Evolutionary conservation across 2,888 invertebrate genomes (phyloP).

Genomic region (Sarcophaga variegata): DNA sequence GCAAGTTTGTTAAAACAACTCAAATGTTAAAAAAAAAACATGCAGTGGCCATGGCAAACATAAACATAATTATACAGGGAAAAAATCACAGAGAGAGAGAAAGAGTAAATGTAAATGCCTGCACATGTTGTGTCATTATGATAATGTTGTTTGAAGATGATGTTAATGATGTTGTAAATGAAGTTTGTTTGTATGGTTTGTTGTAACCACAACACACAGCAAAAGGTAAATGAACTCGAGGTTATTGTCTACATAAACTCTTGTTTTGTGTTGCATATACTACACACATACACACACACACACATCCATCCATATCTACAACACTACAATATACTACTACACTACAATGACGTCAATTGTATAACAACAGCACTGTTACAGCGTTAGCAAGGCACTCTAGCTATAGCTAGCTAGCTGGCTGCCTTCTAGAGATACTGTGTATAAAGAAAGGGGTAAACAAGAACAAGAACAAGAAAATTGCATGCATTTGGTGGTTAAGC

Average conservation of each 20-base stretch:
- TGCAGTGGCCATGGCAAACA: slow-evolving; percentile 52
- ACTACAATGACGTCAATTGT: background rate
- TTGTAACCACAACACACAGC: slow-evolving; percentile 51
- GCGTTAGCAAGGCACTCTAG: no score
- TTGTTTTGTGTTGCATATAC: background rate
- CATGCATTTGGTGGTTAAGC: background rate
- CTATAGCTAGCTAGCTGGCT: no score
- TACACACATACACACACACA: slow-evolving; percentile 6
- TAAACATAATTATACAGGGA: background rate
- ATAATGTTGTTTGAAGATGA: slow-evolving; percentile 11
- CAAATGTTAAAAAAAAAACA: background rate
- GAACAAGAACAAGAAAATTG: background rate
- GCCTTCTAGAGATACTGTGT: no score
- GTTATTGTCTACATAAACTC: slow-evolving; percentile 64
- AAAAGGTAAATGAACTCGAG: slow-evolving; percentile 69
- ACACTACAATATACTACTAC: background rate
- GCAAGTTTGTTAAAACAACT: background rate
- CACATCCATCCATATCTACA: background rate
- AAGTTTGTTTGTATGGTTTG: slow-evolving; percentile 15
- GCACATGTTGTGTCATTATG: slow-evolving; percentile 10
- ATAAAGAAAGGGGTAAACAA: background rate
- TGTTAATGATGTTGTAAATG: slow-evolving; percentile 18
- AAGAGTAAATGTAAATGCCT: background rate
- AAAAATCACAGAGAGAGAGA: background rate
- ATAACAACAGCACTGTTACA: background rate